Evolutionary conservation across 1,140 invertebrate genomes (phyloP).

Genomic region (Drosophila micromelanica): DNA sequence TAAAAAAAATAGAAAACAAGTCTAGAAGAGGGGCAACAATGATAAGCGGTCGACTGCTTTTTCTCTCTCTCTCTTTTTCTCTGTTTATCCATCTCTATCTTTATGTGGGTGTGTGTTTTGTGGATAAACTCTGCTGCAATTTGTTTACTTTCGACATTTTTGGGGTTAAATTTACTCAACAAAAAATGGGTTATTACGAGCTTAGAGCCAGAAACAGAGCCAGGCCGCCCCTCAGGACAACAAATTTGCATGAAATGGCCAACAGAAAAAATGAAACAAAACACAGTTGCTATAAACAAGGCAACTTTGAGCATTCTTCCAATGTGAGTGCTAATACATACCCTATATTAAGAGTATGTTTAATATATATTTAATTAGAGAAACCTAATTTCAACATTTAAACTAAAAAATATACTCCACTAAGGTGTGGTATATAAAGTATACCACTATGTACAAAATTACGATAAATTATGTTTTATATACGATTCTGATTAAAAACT

Average conservation of each 20-base stretch:
- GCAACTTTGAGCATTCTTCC: too few relatives aligned
- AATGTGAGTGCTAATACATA: not conserved
- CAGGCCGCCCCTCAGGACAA: conserved; percentile 3
- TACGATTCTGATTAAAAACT: too few relatives aligned
- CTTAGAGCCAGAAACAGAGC: conserved; percentile 54
- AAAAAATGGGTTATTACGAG: conserved; percentile 75
- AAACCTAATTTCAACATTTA: too few relatives aligned
- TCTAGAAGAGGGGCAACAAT: conserved; percentile 16
- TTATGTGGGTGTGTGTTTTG: conserved; percentile 30
- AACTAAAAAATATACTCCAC: not conserved
- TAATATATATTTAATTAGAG: too few relatives aligned
- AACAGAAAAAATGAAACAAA: conserved; percentile 29
- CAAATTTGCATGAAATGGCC: conserved; percentile 64
- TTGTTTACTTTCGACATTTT: conserved; percentile 83
- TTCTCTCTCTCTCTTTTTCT: too few relatives aligned
- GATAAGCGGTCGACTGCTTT: conserved; percentile 35
- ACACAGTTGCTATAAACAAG: conserved; percentile 1
- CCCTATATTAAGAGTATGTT: not conserved
- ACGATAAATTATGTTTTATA: too few relatives aligned
- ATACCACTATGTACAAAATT: too few relatives aligned
- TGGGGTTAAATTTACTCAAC: conserved; percentile 62
- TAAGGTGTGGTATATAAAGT: too few relatives aligned
- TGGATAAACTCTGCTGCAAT: conserved; percentile 80
- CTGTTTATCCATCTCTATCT: not conserved
- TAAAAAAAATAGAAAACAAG: conserved; percentile 20